These are phyloP conservation scores for Rhodophaea formosa DNA, from an alignment of 2,888 invertebrate species.

Conservation along the genomic window DNA sequence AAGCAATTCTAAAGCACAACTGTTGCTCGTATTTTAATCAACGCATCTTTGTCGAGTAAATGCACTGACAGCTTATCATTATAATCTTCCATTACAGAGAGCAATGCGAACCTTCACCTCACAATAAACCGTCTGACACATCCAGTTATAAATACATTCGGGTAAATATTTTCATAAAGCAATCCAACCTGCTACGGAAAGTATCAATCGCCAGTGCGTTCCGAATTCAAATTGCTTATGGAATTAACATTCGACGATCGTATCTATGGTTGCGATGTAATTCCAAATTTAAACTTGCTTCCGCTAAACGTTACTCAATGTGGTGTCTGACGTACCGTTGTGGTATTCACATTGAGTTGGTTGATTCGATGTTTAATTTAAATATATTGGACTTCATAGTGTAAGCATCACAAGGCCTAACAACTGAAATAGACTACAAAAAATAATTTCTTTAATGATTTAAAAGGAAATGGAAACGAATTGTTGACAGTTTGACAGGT, in stretches of 20 bases:
- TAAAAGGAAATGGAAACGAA: slow-evolving; percentile 25
- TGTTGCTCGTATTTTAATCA: slow-evolving; percentile 4
- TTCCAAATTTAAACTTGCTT: slow-evolving; percentile 60
- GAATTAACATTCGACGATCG: slow-evolving; percentile 54
- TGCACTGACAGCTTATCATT: slow-evolving; percentile 9
- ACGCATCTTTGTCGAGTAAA: background rate
- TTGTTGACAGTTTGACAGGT: slow-evolving; percentile 38
- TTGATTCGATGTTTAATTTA: background rate
- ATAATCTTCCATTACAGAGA: slow-evolving; percentile 12
- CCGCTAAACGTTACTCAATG: slow-evolving; percentile 49
- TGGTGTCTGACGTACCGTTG: slow-evolving; percentile 33
- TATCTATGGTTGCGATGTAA: slow-evolving; percentile 47
- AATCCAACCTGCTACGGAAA: slow-evolving; percentile 9
- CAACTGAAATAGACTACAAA: background rate
- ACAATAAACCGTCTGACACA: slow-evolving; percentile 6
- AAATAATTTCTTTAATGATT: slow-evolving; percentile 17
- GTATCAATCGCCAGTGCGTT: slow-evolving; percentile 19
- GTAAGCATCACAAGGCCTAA: too few species aligned
- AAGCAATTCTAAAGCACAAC: too few species aligned
- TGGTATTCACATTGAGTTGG: background rate
- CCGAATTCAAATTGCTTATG: slow-evolving; percentile 23
- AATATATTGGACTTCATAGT: background rate
- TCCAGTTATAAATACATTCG: slow-evolving; percentile 7
- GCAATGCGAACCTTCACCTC: slow-evolving; percentile 6
- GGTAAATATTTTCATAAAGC: slow-evolving; percentile 13